Evolutionary conservation across 1,140 invertebrate species (phyloP), one percentile per base, ranked within the genome.

Genomic region (Cheumatopsyche charites): DNA sequence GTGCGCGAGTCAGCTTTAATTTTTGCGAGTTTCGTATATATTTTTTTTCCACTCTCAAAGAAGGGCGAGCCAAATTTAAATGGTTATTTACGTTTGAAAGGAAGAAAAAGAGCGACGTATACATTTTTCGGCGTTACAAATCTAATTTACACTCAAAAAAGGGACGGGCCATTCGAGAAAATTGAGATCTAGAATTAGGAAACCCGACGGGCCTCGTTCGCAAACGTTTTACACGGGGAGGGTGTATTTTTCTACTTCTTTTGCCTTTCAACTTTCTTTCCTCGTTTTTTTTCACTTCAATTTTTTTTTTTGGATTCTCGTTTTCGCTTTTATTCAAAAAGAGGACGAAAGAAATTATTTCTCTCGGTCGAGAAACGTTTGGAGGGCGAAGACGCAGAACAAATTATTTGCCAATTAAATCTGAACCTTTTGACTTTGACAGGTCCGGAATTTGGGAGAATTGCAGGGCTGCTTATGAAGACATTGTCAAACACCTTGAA

Each of bases 391-490:
- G 65, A 73, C 63, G 63, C 55, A 58, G 55, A 68, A 23, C 45
- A 76, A 58, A 76, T 73, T 69, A 76, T 76, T 76, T 76, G 66
- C 70, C 75, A 76, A 76, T 76, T 76, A 76, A 76, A 76, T 61
- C 63, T 76, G 58, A 71, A 71, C 72, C 75, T 76, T 76, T 76
- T 76, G 75, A 76, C 75, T 77, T 87, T 82, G 84, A 82, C 87
- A 94, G 94, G 84, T 94, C 93, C 80, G 93, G 92, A 78, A 92
- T 94, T 81, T 96, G 93, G 94, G 93, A 96, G 86, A 95, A 94
- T 85, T 95, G 94, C 86, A 88, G 93, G 82, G 93, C 93, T 75
- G 93, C 93, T 78, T 95, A 95, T 82, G 94, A 95, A 85, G 93
- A 95, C 84, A 94, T 95, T 82, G 93, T 95, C 62, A 95, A 95